Conservation (phyloP, 2,113 vertebrate genomes). For the Progne subis region DNA sequence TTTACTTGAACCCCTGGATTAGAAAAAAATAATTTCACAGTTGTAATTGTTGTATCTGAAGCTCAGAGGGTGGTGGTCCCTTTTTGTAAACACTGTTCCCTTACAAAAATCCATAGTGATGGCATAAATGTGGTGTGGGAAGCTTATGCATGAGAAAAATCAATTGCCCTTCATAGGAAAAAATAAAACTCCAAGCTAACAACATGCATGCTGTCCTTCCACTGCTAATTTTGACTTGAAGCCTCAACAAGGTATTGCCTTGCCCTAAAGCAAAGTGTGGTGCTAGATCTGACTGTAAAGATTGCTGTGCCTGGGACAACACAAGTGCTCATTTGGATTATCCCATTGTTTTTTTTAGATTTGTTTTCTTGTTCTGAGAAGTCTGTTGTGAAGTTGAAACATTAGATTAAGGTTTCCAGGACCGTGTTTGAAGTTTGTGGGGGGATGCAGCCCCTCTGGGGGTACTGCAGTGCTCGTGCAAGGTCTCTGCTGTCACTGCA, state of each 20-base stretch:
- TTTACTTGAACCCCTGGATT: background rate
- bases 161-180: background rate
- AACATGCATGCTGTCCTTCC: fast-evolving
- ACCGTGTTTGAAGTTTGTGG: background rate
- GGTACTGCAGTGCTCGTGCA: fast-evolving
- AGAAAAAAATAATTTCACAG: background rate
- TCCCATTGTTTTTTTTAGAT: background rate
- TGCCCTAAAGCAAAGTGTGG: background rate
- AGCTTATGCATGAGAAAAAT: background rate
- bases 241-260: background rate
- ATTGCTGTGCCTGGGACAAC: fast-evolving
- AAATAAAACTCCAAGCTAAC: background rate
- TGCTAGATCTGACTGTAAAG: background rate
- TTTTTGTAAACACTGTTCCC: background rate
- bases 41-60: background rate
- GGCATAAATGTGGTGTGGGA: background rate
- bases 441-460: background rate
- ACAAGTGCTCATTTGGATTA: background rate
- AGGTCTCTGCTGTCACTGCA: background rate
- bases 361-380: background rate
- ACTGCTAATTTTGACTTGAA: background rate
- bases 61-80: background rate
- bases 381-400: background rate
- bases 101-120: background rate
- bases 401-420: background rate